Conservation (phyloP, 2,113 vertebrate genomes). For the Pteronura brasiliensis region DNA sequence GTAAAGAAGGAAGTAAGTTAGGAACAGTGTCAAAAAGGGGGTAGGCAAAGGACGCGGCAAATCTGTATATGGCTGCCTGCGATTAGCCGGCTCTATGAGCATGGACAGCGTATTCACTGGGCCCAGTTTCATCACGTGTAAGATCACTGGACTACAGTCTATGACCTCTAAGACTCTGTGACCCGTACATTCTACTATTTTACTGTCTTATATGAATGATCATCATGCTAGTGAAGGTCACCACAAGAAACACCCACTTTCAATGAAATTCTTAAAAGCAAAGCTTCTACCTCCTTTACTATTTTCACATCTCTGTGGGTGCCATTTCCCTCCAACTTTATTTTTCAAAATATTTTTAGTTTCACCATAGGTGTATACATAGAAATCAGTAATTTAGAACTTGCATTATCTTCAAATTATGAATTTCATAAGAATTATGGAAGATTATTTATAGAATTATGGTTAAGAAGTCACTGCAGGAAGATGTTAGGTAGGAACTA, state of each 20-base stretch:
- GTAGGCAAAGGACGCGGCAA: background rate
- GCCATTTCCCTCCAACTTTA: background rate
- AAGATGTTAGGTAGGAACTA: background rate
- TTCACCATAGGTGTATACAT: background rate
- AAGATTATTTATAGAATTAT: background rate
- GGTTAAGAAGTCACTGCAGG: background rate
- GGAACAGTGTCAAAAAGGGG: background rate
- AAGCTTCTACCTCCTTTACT: background rate
- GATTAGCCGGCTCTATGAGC: background rate
- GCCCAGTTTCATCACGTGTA: background rate
- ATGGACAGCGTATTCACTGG: background rate
- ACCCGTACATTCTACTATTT: background rate
- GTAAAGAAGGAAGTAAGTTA: background rate
- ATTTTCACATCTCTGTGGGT: background rate
- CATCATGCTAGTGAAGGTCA: background rate
- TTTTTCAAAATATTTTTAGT: background rate
- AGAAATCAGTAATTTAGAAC: background rate
- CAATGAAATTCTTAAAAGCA: background rate
- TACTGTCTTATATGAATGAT: background rate
- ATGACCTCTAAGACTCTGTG: background rate
- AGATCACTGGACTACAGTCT: background rate
- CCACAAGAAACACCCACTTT: background rate
- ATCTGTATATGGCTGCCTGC: accelerated
- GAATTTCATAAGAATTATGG: background rate
- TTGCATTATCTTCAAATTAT: background rate